Base-by-base conservation (phyloP, 2,113 vertebrate genomes). In the Cervus canadensis region DNA sequence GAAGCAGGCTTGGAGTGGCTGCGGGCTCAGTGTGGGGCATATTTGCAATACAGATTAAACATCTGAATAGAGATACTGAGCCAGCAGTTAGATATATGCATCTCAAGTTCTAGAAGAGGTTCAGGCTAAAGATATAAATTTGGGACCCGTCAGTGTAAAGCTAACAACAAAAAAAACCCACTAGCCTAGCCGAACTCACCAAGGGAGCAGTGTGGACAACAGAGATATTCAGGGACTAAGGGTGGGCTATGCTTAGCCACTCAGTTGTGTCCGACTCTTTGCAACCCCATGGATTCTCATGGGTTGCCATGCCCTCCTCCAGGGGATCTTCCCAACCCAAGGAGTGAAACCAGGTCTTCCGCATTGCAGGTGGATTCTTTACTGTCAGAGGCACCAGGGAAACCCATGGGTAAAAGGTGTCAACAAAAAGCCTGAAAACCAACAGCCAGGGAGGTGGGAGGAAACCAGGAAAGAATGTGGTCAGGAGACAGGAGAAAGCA, bases 401-500 rank as follows among this genome's bases (percentile, higher is more conserved):
- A 36, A 71, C 64, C 64, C 64, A 21, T 23, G 67, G 19, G n/a
- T 26, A 50, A 43, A n/a, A 11, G 28, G 23, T 15, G 2, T n/a
- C 33, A 25, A 33, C 36, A 43, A 6, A 45, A 64, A 45, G 15
- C 45, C 36, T 62, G 43, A 8, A 43, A 52, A 45, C 7, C 2
- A 59, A 67, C 67, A 12, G 26, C 16, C 9, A 7, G n/a, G 14
- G 43, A 28, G 28, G n/a, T 11, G 2, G 16, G 78, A n/a, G 45
- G 48, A 45, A 52, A 12, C 14, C 9, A 1, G 45, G 56, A 43
- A 45, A 26, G 79, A 8, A 43, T 36, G 83, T 25, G 7, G 7
- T 40, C 11, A 0, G 6, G 59, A 23, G 36, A 2, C 7, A 17
- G 52, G 91, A 50, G 3, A 84, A 15, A 36, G 54, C 28, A 1